phyloP scores from a whole-genome alignment of 1,140 invertebrate genomes.

The Cyclargus thomasi region DNA sequence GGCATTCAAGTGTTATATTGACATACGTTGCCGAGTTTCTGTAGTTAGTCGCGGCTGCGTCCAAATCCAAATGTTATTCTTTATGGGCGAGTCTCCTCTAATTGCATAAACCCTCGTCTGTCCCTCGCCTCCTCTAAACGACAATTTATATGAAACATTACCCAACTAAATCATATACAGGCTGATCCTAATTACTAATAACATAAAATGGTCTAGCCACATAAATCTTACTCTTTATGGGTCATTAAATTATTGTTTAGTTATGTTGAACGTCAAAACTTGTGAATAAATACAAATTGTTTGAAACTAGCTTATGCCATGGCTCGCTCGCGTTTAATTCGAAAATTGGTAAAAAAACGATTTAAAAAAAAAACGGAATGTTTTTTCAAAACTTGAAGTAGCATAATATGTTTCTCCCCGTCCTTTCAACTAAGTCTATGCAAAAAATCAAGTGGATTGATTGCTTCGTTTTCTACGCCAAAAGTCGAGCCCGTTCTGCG shows the following conservation, averaged over 20 bases:
- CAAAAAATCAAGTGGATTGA: no score
- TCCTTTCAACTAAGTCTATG: no score
- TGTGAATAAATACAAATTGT: not conserved
- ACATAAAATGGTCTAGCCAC: constrained; percentile 1
- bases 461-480: no score
- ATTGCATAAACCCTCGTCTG: constrained; percentile 65
- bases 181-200: constrained; percentile 14
- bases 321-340: no score
- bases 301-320: no score
- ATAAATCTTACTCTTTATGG: not conserved
- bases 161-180: constrained; percentile 33
- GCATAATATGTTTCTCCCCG: no score
- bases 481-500: no score
- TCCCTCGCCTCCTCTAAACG: constrained; percentile 47
- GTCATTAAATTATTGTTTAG: not conserved
- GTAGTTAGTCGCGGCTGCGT: constrained; percentile 23
- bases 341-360: no score
- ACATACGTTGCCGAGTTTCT: no score
- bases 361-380: no score
- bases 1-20: not conserved
- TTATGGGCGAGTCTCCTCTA: constrained; percentile 53
- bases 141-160: constrained; percentile 65
- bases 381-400: no score
- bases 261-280: not conserved
- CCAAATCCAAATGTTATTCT: constrained; percentile 61